A percentile compares a stretch with the other conserved stretches of the same genome.
phyloP scores from a whole-genome alignment of 64 coral and sea anemone genomes.

The Montipora foliosa region DNA sequence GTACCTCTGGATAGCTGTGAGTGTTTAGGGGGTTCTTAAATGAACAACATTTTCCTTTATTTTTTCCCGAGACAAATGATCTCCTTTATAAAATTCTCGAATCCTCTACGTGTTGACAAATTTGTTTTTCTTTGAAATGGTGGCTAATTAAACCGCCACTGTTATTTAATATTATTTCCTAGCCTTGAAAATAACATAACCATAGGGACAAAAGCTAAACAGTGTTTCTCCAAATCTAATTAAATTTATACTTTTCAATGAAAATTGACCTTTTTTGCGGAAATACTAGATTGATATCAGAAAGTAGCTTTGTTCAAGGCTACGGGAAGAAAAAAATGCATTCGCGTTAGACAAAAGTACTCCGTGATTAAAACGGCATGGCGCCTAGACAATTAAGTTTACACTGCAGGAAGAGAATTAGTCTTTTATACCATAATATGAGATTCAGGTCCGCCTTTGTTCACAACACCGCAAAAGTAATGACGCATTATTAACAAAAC shows the following conservation, averaged over 20 bases:
- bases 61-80: not conserved
- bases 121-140: not conserved
- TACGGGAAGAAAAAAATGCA: not conserved
- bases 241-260: conserved; percentile 23
- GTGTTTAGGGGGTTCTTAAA: not conserved
- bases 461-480: not conserved
- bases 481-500: not conserved
- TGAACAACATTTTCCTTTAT: not conserved
- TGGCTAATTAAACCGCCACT: not conserved
- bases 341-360: too few species aligned
- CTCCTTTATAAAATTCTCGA: not conserved
- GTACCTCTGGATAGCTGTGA: not conserved
- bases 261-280: conserved; percentile 13
- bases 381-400: too few species aligned
- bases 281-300: not conserved
- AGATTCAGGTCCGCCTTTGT: too few species aligned
- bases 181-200: not conserved
- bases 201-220: not conserved
- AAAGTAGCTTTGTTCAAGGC: not conserved
- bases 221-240: conserved; percentile 24
- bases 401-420: too few species aligned
- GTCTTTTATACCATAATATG: too few species aligned
- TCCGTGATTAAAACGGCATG: too few species aligned
- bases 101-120: not conserved
- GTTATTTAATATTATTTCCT: not conserved